These are phyloP conservation scores for Ceratina japonica DNA, from an alignment of 1,140 invertebrate species.

Conservation along the genomic window DNA sequence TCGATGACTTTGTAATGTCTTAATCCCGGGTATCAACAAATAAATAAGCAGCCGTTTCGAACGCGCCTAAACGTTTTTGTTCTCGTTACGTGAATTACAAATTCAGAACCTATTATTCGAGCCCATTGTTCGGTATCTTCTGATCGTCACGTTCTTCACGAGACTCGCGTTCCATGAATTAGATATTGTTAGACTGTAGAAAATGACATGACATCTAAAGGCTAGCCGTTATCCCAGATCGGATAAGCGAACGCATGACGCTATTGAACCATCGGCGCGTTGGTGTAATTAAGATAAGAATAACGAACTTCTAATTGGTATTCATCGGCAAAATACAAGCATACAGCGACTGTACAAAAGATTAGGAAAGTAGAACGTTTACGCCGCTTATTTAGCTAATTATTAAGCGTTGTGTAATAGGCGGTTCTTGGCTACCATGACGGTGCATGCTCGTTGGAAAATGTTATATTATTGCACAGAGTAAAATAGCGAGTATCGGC, in stretches of 20 bases:
- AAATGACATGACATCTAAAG: slow-evolving; percentile 10
- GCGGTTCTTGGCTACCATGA: neutral
- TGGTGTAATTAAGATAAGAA: slow-evolving; percentile 46
- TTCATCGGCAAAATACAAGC: slow-evolving; percentile 33
- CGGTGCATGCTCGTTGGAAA: neutral
- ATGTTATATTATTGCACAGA: neutral
- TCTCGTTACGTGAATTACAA: too few relatives aligned
- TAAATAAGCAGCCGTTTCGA: neutral
- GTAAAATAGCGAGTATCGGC: slow-evolving; percentile 26
- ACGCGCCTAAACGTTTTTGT: neutral
- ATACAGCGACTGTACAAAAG: slow-evolving; percentile 34
- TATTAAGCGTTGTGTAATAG: slow-evolving; percentile 38
- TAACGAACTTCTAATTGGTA: slow-evolving; percentile 52
- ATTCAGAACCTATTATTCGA: too few relatives aligned
- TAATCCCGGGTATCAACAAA: neutral
- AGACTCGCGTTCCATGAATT: neutral
- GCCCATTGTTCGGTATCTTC: slow-evolving; percentile 4
- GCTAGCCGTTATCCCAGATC: neutral
- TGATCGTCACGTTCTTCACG: neutral
- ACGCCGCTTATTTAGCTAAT: slow-evolving; percentile 43
- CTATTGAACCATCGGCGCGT: slow-evolving; percentile 19
- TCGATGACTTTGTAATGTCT: neutral
- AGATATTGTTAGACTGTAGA: neutral
- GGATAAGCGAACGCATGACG: slow-evolving; percentile 9
- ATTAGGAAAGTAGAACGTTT: slow-evolving; percentile 63